These are phyloP conservation scores for Lophius americanus DNA, from an alignment of 2,797 vertebrate species.

Conservation along the genomic window DNA sequence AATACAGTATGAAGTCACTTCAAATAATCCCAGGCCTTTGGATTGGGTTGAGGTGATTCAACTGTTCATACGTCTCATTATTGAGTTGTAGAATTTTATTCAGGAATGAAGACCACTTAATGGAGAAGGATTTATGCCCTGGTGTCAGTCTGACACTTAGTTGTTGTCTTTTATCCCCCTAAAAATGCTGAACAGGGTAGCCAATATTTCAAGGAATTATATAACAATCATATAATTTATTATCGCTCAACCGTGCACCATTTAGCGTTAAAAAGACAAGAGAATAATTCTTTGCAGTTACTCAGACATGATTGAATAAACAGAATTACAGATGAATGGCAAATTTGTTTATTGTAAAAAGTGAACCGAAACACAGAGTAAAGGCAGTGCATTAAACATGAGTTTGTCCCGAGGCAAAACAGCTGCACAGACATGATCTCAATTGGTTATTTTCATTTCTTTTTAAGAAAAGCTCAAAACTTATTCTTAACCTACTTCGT, in stretches of 20 bases:
- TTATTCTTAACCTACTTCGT: no score
- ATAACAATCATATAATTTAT: slow-evolving; percentile 19
- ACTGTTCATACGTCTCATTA: slow-evolving; percentile 51
- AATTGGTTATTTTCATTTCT: background rate
- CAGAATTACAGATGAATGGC: no score
- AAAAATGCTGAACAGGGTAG: slow-evolving; percentile 1
- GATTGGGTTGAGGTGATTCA: slow-evolving; percentile 55
- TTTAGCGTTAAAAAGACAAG: slow-evolving; percentile 10
- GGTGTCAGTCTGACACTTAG: background rate
- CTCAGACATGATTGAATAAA: no score
- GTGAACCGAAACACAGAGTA: background rate
- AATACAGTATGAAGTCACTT: slow-evolving; percentile 77
- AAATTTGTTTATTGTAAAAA: no score
- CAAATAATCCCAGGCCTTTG: slow-evolving; percentile 62
- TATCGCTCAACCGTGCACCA: background rate
- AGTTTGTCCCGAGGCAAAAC: slow-evolving; percentile 56
- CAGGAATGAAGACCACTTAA: slow-evolving; percentile 10
- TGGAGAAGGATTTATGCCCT: slow-evolving; percentile 4
- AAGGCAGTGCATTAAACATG: slow-evolving; percentile 17
- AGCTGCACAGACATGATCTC: slow-evolving; percentile 52
- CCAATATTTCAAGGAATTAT: background rate
- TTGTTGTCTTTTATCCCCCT: slow-evolving; percentile 7
- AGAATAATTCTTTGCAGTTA: background rate
- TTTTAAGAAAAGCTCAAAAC: no score
- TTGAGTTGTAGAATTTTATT: slow-evolving; percentile 10